Conservation (phyloP, 2,113 vertebrate genomes). For the Phrynosoma blainvillii region DNA sequence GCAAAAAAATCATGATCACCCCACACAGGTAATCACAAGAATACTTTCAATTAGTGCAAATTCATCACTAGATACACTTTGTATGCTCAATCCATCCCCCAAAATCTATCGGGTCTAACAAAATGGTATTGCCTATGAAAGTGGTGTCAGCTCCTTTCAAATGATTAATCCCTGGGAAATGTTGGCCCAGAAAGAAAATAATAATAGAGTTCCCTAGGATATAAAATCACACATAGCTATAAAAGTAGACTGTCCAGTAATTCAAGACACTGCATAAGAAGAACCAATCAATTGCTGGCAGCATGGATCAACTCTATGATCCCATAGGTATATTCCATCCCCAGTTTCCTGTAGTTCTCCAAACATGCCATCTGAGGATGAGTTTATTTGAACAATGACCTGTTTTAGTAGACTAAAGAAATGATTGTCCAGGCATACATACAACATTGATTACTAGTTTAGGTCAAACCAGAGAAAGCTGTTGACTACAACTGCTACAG, state of each 20-base stretch:
- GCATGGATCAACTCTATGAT: neutral
- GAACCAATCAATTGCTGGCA: neutral
- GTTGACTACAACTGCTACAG: conserved; percentile 19
- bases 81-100: too few relatives aligned
- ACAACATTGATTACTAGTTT: conserved; percentile 25
- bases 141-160: neutral
- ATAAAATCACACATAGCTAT: neutral
- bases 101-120: too few relatives aligned
- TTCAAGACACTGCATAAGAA: neutral
- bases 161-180: neutral
- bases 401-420: conserved; percentile 5
- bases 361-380: conserved; percentile 28
- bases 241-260: neutral
- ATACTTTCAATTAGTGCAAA: neutral
- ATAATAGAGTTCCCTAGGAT: neutral
- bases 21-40: too few relatives aligned
- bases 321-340: conserved; percentile 35
- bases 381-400: conserved; percentile 14
- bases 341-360: conserved; percentile 21
- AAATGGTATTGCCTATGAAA: neutral
- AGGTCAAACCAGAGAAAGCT: neutral
- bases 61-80: neutral
- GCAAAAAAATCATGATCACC: too few relatives aligned
- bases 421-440: conserved; percentile 28
- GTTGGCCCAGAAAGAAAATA: neutral